These are phyloP conservation scores for Ophonus ardosiacus DNA, from an alignment of 2,888 invertebrate species.

Conservation along the genomic window DNA sequence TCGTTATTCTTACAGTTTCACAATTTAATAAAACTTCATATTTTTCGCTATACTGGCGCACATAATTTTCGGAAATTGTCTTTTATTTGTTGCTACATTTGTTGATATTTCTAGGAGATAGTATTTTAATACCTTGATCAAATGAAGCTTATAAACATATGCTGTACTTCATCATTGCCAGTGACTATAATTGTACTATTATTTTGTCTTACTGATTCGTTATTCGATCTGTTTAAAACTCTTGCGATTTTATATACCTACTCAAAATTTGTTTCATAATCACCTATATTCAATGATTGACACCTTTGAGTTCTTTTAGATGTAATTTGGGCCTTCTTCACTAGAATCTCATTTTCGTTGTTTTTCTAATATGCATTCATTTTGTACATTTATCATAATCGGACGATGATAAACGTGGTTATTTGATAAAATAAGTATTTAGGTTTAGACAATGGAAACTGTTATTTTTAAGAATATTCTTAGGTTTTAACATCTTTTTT, in stretches of 20 bases:
- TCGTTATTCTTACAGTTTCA: no score
- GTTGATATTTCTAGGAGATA: no score
- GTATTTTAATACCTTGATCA: no score
- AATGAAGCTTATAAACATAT: no score
- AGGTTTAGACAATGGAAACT: neutral
- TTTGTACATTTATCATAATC: neutral
- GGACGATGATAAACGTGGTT: neutral
- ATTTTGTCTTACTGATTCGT: no score
- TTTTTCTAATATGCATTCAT: neutral
- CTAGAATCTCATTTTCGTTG: no score
- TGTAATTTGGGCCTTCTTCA: no score
- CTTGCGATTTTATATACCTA: no score
- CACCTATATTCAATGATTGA: conserved; percentile 7
- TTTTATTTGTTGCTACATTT: neutral
- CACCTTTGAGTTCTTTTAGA: neutral
- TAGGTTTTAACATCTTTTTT: no score
- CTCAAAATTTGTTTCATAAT: conserved; percentile 19
- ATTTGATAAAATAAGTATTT: neutral
- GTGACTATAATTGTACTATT: no score
- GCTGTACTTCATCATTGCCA: no score
- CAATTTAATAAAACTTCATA: no score
- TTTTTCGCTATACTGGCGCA: neutral
- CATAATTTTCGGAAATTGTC: conserved; percentile 10
- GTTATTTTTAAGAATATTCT: neutral
- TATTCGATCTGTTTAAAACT: neutral